phyloP scores from a whole-genome alignment of 2,797 vertebrate species.

The Acomys russatus region DNA sequence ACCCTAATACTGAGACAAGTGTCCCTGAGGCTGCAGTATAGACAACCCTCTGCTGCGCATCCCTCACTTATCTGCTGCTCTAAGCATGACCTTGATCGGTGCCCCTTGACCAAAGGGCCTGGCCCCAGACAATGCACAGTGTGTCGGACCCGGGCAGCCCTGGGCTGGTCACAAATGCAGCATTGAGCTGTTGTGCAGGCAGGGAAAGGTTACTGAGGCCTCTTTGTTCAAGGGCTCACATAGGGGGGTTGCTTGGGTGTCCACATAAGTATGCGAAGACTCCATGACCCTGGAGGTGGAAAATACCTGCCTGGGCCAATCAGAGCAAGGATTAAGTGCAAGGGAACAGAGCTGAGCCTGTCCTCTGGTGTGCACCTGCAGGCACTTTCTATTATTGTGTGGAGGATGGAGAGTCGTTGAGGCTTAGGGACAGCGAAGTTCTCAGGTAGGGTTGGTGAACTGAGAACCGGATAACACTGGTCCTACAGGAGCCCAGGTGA shows the following conservation, averaged over 20 bases:
- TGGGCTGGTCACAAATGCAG: slow-evolving; percentile 74
- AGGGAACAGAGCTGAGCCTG: neutral
- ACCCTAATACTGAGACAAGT: neutral
- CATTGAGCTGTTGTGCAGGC: slow-evolving; percentile 64
- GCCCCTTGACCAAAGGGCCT: neutral
- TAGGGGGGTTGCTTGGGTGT: slow-evolving; percentile 82
- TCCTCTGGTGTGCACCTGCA: neutral
- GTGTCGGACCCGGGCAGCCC: neutral
- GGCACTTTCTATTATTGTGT: neutral
- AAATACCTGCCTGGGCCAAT: neutral
- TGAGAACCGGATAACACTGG: neutral
- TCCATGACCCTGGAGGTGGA: slow-evolving; percentile 74
- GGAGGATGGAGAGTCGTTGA: neutral
- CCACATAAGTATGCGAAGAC: slow-evolving; percentile 87
- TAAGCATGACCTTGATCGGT: slow-evolving; percentile 58
- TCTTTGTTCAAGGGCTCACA: slow-evolving; percentile 85
- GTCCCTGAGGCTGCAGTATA: accelerated
- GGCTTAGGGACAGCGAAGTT: neutral
- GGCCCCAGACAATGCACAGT: slow-evolving; percentile 80
- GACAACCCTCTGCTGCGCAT: accelerated
- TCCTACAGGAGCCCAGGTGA: neutral
- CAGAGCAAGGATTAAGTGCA: neutral
- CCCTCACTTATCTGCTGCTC: accelerated
- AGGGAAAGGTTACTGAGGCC: slow-evolving; percentile 81
- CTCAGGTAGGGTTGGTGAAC: neutral